These are phyloP conservation scores for Proisotoma minuta DNA, from an alignment of 2,888 invertebrate species.

Conservation along the genomic window DNA sequence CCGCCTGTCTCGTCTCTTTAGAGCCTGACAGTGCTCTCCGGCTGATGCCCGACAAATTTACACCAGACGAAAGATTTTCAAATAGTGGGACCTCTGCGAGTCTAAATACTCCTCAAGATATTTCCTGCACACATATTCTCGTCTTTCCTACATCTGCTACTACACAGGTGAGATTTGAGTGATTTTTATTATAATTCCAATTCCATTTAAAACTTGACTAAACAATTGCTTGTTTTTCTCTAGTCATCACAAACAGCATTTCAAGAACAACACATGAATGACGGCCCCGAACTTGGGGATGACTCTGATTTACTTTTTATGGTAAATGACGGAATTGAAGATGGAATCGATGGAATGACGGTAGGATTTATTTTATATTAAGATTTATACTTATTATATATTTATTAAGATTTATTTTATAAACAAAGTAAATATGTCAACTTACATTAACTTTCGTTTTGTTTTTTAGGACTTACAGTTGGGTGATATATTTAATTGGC, in stretches of 20 bases:
- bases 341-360: conserved; percentile 64
- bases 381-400: neutral
- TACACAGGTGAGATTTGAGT: conserved; percentile 63
- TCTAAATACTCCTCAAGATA: conserved; percentile 91
- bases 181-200: neutral
- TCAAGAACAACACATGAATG: conserved; percentile 62
- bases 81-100: conserved; percentile 61
- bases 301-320: conserved; percentile 62
- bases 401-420: neutral
- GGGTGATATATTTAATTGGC: conserved; percentile 46
- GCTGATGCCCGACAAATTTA: conserved; percentile 90
- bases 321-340: conserved; percentile 57
- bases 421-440: neutral
- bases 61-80: conserved; percentile 89
- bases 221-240: conserved; percentile 9
- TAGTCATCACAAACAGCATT: conserved; percentile 69
- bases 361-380: conserved; percentile 18
- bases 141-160: conserved; percentile 97
- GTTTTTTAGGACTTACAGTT: conserved; percentile 44
- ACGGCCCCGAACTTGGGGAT: conserved; percentile 63
- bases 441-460: neutral
- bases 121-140: conserved; percentile 94
- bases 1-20: conserved; percentile 94
- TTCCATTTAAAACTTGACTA: neutral
- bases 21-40: conserved; percentile 84